Percentiles rank a stretch among this genome's conserved stretches.
Conservation (phyloP, 2,797 vertebrate species). For the Centropyge bicolor region DNA sequence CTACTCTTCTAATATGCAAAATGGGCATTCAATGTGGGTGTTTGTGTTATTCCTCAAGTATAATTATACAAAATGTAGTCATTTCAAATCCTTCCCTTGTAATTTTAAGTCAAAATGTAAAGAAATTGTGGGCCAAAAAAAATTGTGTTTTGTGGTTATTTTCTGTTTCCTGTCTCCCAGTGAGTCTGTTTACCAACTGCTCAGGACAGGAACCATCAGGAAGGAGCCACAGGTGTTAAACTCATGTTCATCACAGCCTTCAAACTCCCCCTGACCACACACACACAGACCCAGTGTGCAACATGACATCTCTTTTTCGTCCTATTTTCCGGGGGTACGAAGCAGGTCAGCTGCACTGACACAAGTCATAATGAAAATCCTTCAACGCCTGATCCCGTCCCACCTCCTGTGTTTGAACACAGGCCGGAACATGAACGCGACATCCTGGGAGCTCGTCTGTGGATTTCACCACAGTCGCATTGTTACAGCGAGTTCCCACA, state of each 20-base stretch:
- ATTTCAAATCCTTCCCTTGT: neutral
- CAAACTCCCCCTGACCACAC: conserved; percentile 26
- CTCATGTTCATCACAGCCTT: conserved; percentile 26
- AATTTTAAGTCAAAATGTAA: neutral
- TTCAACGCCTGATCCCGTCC: conserved; percentile 18
- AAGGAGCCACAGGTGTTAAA: conserved; percentile 30
- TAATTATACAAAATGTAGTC: neutral
- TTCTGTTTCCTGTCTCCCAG: neutral
- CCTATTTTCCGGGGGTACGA: conserved; percentile 31
- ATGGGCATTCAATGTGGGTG: neutral
- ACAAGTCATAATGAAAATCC: conserved; percentile 44
- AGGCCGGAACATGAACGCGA: neutral
- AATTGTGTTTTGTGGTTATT: neutral
- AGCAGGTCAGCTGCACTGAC: conserved; percentile 50
- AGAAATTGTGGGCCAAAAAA: neutral
- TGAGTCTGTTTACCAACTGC: neutral
- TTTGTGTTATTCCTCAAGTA: neutral
- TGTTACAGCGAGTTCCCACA: conserved; percentile 7
- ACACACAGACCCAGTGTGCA: conserved; percentile 15
- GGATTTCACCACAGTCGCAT: conserved; percentile 24
- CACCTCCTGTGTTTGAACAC: conserved; percentile 18
- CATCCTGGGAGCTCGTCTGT: conserved; percentile 11
- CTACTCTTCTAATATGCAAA: neutral
- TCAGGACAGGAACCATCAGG: conserved; percentile 4
- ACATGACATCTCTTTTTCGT: conserved; percentile 17